Percentiles rank a stretch among this genome's conserved stretches.
Conservation (phyloP, 1,140 invertebrate species). For the Dendroctonus ponderosae region DNA sequence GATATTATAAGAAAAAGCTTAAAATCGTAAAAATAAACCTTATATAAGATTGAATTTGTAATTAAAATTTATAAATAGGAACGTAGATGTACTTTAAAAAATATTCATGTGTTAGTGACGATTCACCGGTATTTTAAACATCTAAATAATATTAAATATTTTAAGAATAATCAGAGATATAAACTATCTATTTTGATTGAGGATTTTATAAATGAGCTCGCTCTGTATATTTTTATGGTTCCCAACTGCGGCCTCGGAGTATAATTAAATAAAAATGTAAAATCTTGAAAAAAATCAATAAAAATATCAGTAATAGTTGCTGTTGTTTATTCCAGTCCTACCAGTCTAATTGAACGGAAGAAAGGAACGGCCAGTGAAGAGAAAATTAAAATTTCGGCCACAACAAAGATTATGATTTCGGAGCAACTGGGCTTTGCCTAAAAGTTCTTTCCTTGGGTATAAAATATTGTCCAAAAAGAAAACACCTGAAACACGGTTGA, state of each 20-base stretch:
- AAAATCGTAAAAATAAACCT: slow-evolving; percentile 1
- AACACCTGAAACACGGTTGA: too few relatives aligned
- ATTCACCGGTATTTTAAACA: slow-evolving; percentile 11
- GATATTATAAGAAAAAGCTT: neutral
- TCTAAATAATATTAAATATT: neutral
- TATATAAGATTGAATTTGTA: neutral
- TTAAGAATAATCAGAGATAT: slow-evolving; percentile 1
- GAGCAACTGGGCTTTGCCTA: too few relatives aligned
- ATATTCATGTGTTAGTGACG: slow-evolving; percentile 1
- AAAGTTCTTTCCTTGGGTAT: too few relatives aligned
- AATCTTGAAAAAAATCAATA: too few relatives aligned
- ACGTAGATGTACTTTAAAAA: neutral
- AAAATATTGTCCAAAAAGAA: too few relatives aligned
- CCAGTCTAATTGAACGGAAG: too few relatives aligned
- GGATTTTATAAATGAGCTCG: slow-evolving; percentile 1
- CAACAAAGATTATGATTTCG: too few relatives aligned
- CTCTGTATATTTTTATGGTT: slow-evolving; percentile 13
- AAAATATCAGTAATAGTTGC: too few relatives aligned
- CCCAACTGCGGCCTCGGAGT: neutral
- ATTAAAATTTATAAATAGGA: neutral
- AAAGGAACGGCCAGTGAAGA: too few relatives aligned
- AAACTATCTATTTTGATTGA: slow-evolving; percentile 11
- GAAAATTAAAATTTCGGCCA: too few relatives aligned
- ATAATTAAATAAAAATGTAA: too few relatives aligned
- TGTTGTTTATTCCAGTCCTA: too few relatives aligned